phyloP scores from a whole-genome alignment of 2,888 invertebrate genomes.

The Matsumyia berberina region DNA sequence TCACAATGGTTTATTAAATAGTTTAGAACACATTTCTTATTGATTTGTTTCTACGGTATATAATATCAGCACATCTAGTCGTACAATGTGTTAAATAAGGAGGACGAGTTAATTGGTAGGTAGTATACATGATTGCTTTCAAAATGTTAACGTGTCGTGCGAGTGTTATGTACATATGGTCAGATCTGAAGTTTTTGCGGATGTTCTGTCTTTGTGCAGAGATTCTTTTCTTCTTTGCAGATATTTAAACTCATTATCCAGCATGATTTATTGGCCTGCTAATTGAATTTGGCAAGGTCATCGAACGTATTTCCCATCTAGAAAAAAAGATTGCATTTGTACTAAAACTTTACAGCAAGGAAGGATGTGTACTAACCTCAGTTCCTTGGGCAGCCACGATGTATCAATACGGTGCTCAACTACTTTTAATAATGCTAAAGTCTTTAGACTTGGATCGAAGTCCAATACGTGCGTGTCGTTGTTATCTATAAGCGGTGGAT shows the following conservation, averaged over 20 bases:
- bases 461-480: constrained; percentile 93
- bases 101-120: constrained; percentile 37
- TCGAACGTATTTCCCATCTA: constrained; percentile 88
- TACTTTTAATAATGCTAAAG: constrained; percentile 88
- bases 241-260: constrained; percentile 78
- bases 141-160: constrained; percentile 47
- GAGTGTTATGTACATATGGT: constrained; percentile 54
- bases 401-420: constrained; percentile 88
- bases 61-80: constrained; percentile 28
- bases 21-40: background rate
- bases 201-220: constrained; percentile 58
- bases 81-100: constrained; percentile 33
- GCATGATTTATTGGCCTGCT: constrained; percentile 85
- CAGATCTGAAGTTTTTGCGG: constrained; percentile 60
- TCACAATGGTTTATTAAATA: constrained; percentile 8
- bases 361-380: constrained; percentile 85
- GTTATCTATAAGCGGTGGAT: constrained; percentile 88
- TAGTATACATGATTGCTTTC: constrained; percentile 35
- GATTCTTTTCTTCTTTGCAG: constrained; percentile 23
- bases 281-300: constrained; percentile 90
- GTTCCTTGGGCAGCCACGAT: constrained; percentile 87
- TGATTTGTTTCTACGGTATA: constrained; percentile 15
- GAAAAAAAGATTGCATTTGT: constrained; percentile 78
- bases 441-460: constrained; percentile 90
- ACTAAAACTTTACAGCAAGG: background rate